Base-by-base conservation (phyloP, 2,888 invertebrate species). In the Acrobasis consociella region DNA sequence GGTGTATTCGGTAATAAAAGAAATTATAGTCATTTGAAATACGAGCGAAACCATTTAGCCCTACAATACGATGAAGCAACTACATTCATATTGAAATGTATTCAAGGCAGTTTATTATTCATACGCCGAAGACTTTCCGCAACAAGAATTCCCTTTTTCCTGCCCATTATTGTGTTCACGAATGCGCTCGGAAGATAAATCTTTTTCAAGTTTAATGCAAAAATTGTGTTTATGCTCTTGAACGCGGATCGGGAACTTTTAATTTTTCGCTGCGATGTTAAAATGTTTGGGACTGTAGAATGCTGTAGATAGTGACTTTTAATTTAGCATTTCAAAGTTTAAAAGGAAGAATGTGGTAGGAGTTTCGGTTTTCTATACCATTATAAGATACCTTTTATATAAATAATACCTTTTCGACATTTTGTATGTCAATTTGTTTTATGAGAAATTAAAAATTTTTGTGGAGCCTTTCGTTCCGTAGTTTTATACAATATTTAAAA, bases 141-240 rank as follows among this genome's bases (percentile, higher is more conserved):
- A 69, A 80, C 80, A 78, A 72, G 75, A 70, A 72, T 77, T 77
- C 69, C 72, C 82, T 82, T 83, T 83, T 80, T 75, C 73, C 75
- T 75, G 73, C 70, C 75, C 73, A 75, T 81, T 81, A 78, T 77
- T 74, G 64, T 66, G 68, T 75, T 73, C 65, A 67, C 64, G 68
- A 78, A 80, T 76, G 75, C 69, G 76, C 72, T 64, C 64, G 61
- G 68, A 69, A 78, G 70, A 80, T 78, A 80, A 82, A 83, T 80
- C 74, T 79, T 75, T 75, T 76, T 68, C 65, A 77, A 78, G 73
- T 80, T 80, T 78, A 82, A 82, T 84, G 83, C 72, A 76, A 77
- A 80, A 82, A 80, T 75, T 77, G 75, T 83, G 83, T 84, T 76
- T 73, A 70, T 70, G 70, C 64, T 70, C 65, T 65, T 60, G 42